phyloP scores from a whole-genome alignment of 2,888 invertebrate species.

The Tenodera sinensis region DNA sequence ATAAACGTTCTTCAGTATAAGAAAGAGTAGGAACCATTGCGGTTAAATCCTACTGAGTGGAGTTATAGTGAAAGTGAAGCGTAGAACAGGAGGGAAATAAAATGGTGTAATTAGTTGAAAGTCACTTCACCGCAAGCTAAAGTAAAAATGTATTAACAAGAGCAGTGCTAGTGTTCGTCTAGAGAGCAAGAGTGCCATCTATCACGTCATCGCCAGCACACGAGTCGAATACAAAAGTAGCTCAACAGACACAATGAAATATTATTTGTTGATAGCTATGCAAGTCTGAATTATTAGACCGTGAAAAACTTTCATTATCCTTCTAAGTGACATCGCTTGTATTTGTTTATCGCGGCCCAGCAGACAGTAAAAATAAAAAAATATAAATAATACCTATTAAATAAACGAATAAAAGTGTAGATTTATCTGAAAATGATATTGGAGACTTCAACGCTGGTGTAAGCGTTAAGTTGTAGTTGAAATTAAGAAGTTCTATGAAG shows the following conservation, averaged over 20 bases:
- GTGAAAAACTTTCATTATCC: background rate
- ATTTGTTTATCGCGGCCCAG: background rate
- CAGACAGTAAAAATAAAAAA: too few relatives aligned
- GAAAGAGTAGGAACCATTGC: background rate
- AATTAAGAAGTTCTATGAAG: too few relatives aligned
- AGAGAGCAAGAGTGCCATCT: background rate
- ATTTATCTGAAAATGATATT: background rate
- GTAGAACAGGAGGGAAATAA: background rate
- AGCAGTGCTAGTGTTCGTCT: background rate
- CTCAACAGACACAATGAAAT: background rate
- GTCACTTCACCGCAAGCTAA: background rate
- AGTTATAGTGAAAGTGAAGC: background rate
- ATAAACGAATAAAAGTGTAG: too few relatives aligned
- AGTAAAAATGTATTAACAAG: background rate
- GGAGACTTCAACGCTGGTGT: background rate
- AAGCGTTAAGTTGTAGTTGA: background rate
- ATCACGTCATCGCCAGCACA: background rate
- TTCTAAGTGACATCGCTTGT: background rate
- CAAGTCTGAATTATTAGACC: background rate
- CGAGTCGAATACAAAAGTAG: background rate
- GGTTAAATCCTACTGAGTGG: background rate
- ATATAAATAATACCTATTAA: too few relatives aligned
- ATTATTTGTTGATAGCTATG: background rate
- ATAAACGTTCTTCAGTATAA: too few relatives aligned
- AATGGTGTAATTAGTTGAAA: background rate